These are phyloP conservation scores for Zeuzera pyrina DNA, from an alignment of 2,888 invertebrate genomes.

Conservation along the genomic window DNA sequence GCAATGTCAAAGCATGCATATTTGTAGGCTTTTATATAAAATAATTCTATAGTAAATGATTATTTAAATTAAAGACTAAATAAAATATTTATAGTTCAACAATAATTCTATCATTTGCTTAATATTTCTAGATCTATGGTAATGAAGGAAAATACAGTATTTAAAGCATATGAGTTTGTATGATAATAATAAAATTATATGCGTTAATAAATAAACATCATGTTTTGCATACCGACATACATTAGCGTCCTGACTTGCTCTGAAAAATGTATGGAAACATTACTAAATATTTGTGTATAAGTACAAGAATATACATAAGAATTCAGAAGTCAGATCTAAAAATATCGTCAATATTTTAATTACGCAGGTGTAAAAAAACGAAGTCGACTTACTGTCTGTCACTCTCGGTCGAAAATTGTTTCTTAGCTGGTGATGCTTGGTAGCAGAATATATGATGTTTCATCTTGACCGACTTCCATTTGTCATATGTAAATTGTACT, in stretches of 20 bases:
- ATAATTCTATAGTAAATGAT: too few relatives aligned
- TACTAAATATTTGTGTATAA: slow-evolving; percentile 9
- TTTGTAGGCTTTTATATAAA: too few relatives aligned
- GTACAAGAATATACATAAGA: not conserved
- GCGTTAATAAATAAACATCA: too few relatives aligned
- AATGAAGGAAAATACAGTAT: too few relatives aligned
- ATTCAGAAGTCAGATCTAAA: too few relatives aligned
- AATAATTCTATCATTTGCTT: too few relatives aligned
- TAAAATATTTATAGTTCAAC: too few relatives aligned
- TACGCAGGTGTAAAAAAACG: slow-evolving; percentile 1
- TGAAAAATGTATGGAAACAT: slow-evolving; percentile 42
- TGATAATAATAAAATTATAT: too few relatives aligned
- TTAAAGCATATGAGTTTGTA: too few relatives aligned
- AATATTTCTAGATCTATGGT: too few relatives aligned
- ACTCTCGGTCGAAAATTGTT: slow-evolving; percentile 84
- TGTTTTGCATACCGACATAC: slow-evolving; percentile 54
- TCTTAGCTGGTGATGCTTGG: slow-evolving; percentile 87
- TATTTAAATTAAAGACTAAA: too few relatives aligned
- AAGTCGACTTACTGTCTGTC: slow-evolving; percentile 72
- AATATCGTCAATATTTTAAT: not conserved
- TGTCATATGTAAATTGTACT: slow-evolving; percentile 86
- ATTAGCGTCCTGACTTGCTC: slow-evolving; percentile 69
- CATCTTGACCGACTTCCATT: slow-evolving; percentile 88
- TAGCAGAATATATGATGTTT: slow-evolving; percentile 93
- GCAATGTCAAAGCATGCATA: too few relatives aligned